Evolutionary conservation across 1,140 invertebrate genomes (phyloP).

Genomic region (Drosophila tropicalis): DNA sequence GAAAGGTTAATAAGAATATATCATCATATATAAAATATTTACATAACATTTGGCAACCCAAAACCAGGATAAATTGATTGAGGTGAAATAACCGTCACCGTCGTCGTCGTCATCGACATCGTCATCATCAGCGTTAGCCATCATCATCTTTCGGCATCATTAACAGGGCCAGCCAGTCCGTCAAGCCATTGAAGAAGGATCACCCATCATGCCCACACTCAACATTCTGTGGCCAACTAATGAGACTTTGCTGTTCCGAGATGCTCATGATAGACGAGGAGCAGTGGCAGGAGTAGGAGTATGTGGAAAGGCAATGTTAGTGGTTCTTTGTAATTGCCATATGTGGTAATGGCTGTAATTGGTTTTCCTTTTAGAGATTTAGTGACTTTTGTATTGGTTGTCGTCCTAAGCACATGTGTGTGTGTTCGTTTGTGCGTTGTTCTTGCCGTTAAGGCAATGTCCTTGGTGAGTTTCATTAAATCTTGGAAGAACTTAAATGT

Average conservation of each 20-base stretch:
- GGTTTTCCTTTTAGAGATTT: conserved; percentile 80
- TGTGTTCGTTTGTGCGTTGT: neutral
- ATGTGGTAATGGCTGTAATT: conserved; percentile 80
- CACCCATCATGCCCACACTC: neutral
- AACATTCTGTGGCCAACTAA: conserved; percentile 69
- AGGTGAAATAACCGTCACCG: conserved; percentile 38
- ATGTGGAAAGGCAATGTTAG: neutral
- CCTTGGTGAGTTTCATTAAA: conserved; percentile 52
- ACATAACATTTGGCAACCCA: conserved; percentile 50
- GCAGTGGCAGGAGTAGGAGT: neutral
- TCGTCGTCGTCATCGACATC: too few species aligned
- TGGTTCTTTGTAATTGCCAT: conserved; percentile 77
- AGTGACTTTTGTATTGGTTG: conserved; percentile 76
- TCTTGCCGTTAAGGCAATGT: conserved; percentile 1
- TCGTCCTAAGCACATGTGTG: conserved; percentile 33
- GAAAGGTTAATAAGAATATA: conserved; percentile 64
- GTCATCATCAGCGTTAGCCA: conserved; percentile 45
- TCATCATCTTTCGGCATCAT: conserved; percentile 74
- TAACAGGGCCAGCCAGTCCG: conserved; percentile 52
- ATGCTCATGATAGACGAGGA: conserved; percentile 49
- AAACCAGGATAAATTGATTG: conserved; percentile 59
- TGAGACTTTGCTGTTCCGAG: conserved; percentile 75
- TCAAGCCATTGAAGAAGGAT: conserved; percentile 30
- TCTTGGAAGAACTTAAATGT: conserved; percentile 71
- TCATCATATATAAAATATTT: conserved; percentile 49